Evolutionary conservation across 1,140 invertebrate species (phyloP).

Genomic region (Globodera ellingtonae): DNA sequence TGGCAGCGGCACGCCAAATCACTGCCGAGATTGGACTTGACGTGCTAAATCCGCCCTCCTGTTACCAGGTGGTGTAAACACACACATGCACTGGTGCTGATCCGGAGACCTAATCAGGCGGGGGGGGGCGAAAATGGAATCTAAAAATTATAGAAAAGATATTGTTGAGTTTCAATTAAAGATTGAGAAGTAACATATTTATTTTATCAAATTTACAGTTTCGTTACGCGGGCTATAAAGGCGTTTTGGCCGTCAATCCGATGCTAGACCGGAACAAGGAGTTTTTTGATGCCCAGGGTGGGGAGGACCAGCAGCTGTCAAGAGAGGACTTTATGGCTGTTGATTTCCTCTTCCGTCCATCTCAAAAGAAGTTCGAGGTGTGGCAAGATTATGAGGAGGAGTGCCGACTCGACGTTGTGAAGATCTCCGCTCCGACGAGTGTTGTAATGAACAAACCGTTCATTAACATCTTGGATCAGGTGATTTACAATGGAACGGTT

Average conservation of each 20-base stretch:
- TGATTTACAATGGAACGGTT: background rate
- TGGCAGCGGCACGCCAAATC: conserved; percentile 32
- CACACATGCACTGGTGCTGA: too few relatives aligned
- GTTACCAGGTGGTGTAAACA: conserved; percentile 35
- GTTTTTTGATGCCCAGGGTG: conserved; percentile 31
- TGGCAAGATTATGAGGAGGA: conserved; percentile 11
- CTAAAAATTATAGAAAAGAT: too few relatives aligned
- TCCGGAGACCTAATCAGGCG: too few relatives aligned
- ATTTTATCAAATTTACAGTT: conserved; percentile 20
- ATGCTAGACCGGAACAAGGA: conserved; percentile 27
- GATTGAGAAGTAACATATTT: background rate
- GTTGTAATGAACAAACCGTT: conserved; percentile 66
- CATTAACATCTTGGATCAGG: conserved; percentile 66
- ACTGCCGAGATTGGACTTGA: conserved; percentile 12
- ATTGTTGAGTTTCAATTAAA: too few relatives aligned
- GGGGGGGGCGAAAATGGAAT: too few relatives aligned
- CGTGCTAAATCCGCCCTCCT: conserved; percentile 35
- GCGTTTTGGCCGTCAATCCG: conserved; percentile 38
- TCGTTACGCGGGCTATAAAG: conserved; percentile 48
- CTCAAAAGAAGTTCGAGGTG: conserved; percentile 44
- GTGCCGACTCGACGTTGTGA: conserved; percentile 62
- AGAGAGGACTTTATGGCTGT: conserved; percentile 15
- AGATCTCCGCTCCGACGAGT: conserved; percentile 64
- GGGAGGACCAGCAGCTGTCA: background rate
- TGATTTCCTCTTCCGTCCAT: conserved; percentile 35